These are phyloP conservation scores for Campoplex nolae DNA, from an alignment of 2,888 invertebrate genomes.

Conservation along the genomic window DNA sequence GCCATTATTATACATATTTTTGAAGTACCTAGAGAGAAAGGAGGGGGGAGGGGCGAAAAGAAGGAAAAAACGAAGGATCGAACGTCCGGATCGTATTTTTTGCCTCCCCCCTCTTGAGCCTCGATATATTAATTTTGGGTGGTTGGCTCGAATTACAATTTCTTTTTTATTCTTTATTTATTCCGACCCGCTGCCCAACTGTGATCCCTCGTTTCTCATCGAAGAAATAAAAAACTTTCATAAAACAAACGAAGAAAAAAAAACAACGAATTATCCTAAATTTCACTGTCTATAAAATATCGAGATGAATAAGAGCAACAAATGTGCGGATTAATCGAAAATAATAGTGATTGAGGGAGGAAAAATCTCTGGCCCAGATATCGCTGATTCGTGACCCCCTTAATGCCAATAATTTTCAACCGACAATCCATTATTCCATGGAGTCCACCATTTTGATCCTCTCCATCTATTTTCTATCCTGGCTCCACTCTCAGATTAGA, in stretches of 20 bases:
- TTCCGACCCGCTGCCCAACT: constrained; percentile 73
- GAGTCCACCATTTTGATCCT: not conserved
- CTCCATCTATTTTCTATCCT: not conserved
- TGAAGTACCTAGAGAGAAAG: constrained; percentile 16
- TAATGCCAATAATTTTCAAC: constrained; percentile 31
- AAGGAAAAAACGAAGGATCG: constrained; percentile 32
- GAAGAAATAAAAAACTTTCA: not conserved
- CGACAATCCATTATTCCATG: constrained; percentile 7
- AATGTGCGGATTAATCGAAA: not conserved
- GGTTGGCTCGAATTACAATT: constrained; percentile 75
- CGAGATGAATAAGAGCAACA: not conserved
- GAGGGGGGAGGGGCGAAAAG: not conserved
- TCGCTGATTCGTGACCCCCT: not conserved
- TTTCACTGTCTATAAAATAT: not conserved
- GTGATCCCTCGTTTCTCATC: constrained; percentile 35
- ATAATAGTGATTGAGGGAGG: constrained; percentile 15
- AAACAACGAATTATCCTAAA: not conserved
- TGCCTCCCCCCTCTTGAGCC: not conserved
- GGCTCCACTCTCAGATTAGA: not conserved
- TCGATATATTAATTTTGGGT: constrained; percentile 74
- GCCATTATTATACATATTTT: constrained; percentile 40
- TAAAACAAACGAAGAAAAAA: not conserved
- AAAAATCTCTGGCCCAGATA: not conserved
- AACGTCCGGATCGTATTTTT: constrained; percentile 38
- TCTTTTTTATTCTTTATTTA: constrained; percentile 65